These are phyloP conservation scores for Ligdia adustata DNA, from an alignment of 2,888 invertebrate genomes.

Conservation along the genomic window DNA sequence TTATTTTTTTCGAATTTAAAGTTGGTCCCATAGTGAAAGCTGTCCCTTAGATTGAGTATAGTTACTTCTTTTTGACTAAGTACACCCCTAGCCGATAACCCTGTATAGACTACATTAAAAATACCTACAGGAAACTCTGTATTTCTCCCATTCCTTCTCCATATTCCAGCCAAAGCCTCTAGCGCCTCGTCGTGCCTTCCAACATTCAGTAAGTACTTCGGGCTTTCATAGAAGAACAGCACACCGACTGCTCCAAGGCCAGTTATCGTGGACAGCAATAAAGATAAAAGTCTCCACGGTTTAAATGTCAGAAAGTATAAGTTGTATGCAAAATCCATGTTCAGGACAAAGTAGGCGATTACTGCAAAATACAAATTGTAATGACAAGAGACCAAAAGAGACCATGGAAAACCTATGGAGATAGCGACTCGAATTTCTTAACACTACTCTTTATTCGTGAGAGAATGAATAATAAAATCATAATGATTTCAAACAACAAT, in stretches of 20 bases:
- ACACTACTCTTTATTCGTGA: no score
- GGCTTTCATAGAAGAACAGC: conserved; percentile 86
- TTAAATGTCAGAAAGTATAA: conserved; percentile 47
- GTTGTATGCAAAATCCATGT: conserved; percentile 44
- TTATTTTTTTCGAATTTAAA: no score
- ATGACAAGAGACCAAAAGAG: not conserved
- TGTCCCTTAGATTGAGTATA: no score
- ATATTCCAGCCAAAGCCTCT: conserved; percentile 82
- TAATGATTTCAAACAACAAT: not conserved
- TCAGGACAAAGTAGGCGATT: conserved; percentile 47
- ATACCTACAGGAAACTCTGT: conserved; percentile 5
- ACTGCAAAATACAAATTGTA: conserved; percentile 33
- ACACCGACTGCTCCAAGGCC: conserved; percentile 80
- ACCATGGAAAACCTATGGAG: no score
- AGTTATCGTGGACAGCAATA: conserved; percentile 78
- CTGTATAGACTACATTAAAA: not conserved
- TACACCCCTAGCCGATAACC: no score
- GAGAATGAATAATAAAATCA: no score
- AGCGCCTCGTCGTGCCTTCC: conserved; percentile 84
- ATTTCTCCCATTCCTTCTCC: conserved; percentile 73
- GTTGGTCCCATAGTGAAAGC: no score
- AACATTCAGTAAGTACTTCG: conserved; percentile 87
- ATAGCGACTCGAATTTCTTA: no score
- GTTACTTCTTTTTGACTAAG: no score
- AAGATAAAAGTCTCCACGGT: conserved; percentile 56